These are phyloP conservation scores for Autographa pulchrina DNA, from an alignment of 2,888 invertebrate species.

Conservation along the genomic window DNA sequence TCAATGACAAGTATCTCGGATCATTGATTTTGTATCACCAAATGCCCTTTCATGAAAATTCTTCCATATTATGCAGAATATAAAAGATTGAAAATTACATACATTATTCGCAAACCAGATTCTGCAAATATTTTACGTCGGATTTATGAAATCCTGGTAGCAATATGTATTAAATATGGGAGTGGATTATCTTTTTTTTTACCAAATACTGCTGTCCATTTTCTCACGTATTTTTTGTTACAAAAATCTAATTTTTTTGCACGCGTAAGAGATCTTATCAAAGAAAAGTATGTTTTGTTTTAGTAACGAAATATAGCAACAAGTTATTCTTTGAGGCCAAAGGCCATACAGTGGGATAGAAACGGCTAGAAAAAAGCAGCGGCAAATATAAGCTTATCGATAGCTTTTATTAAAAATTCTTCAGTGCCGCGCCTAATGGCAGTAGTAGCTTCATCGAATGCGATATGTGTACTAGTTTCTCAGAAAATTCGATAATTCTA, in stretches of 20 bases:
- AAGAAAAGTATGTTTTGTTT: no score
- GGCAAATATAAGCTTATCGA: no score
- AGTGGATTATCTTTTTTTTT: background rate
- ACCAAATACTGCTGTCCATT: background rate
- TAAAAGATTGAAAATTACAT: conserved; percentile 24
- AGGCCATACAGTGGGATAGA: no score
- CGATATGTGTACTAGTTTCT: no score
- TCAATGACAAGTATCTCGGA: conserved; percentile 23
- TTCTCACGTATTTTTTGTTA: background rate
- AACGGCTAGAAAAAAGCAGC: no score
- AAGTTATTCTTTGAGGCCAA: no score
- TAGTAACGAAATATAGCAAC: no score
- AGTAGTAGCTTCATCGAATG: no score
- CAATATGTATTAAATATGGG: conserved; percentile 13
- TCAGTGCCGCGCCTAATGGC: no score
- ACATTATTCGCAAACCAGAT: conserved; percentile 19
- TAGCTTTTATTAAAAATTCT: no score
- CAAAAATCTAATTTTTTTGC: background rate
- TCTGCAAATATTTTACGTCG: background rate
- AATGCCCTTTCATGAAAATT: conserved; percentile 34
- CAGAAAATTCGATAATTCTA: background rate
- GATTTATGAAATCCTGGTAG: conserved; percentile 8
- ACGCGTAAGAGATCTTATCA: background rate
- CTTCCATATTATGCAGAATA: conserved; percentile 29
- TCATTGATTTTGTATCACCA: conserved; percentile 55